phyloP scores from a whole-genome alignment of 2,113 vertebrate species.

The Xyrauchen texanus region DNA sequence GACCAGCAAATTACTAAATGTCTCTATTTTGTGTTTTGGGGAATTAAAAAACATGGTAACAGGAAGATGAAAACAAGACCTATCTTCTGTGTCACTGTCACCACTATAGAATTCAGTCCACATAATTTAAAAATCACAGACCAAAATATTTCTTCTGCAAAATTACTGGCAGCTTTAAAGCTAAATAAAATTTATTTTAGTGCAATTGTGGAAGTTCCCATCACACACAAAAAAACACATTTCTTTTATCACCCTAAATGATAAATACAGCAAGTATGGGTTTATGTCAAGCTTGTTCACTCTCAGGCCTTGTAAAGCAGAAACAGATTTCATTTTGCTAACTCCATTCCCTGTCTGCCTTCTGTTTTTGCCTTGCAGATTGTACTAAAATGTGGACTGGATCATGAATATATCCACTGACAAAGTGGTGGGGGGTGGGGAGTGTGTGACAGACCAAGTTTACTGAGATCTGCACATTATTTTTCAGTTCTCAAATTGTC shows the following conservation, averaged over 20 bases:
- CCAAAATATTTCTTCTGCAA: neutral
- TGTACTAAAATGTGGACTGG: conserved; percentile 65
- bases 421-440: too few species aligned
- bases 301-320: conserved; percentile 80
- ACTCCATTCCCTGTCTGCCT: conserved; percentile 77
- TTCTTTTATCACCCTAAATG: neutral
- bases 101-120: neutral
- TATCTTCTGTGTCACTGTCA: neutral
- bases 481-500: neutral
- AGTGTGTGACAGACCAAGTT: neutral
- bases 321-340: conserved; percentile 83
- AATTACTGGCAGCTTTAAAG: too few species aligned
- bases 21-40: neutral
- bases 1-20: neutral
- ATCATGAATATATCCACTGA: neutral
- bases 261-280: neutral
- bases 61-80: too few species aligned
- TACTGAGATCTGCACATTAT: neutral
- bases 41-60: neutral
- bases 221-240: neutral
- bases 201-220: neutral
- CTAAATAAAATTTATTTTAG: neutral
- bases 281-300: conserved; percentile 45
- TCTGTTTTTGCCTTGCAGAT: conserved; percentile 72
- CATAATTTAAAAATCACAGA: too few species aligned